These are phyloP conservation scores for Catocala fraxini DNA, from an alignment of 2,888 invertebrate species.

Conservation along the genomic window DNA sequence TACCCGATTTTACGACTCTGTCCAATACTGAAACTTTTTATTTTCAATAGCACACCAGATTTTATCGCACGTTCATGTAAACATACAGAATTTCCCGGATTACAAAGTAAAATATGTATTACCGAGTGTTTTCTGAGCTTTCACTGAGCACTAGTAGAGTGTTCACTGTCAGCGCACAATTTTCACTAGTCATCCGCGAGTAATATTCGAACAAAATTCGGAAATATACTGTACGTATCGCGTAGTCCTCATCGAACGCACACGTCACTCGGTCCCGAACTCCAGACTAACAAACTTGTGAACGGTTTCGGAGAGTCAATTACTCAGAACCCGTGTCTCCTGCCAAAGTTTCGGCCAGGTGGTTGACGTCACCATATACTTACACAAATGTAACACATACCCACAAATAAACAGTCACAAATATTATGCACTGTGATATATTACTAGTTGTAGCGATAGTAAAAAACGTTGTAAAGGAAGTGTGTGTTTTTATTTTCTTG, in stretches of 20 bases:
- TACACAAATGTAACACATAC: constrained; percentile 68
- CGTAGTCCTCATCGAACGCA: constrained; percentile 56
- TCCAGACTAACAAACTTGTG: constrained; percentile 83
- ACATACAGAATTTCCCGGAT: constrained; percentile 31
- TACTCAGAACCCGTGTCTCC: constrained; percentile 81
- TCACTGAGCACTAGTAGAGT: constrained; percentile 25
- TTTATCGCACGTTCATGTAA: constrained; percentile 47
- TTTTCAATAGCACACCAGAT: constrained; percentile 38
- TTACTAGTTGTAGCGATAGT: constrained; percentile 63
- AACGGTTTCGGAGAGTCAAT: constrained; percentile 80
- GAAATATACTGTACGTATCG: constrained; percentile 46
- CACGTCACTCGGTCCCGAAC: constrained; percentile 71
- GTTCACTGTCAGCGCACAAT: constrained; percentile 39
- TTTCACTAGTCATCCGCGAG: constrained; percentile 44
- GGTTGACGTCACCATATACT: constrained; percentile 78
- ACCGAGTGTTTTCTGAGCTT: constrained; percentile 13
- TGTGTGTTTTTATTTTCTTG: constrained; percentile 4
- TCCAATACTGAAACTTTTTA: constrained; percentile 43
- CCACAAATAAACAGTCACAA: constrained; percentile 64
- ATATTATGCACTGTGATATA: constrained; percentile 76
- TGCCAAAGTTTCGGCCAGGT: constrained; percentile 85
- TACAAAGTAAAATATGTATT: constrained; percentile 14
- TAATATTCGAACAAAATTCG: constrained; percentile 52
- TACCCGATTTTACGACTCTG: constrained; percentile 43
- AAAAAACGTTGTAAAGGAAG: constrained; percentile 43